Conservation (phyloP, 2,113 vertebrate genomes). For the Pseudopodoces humilis region DNA sequence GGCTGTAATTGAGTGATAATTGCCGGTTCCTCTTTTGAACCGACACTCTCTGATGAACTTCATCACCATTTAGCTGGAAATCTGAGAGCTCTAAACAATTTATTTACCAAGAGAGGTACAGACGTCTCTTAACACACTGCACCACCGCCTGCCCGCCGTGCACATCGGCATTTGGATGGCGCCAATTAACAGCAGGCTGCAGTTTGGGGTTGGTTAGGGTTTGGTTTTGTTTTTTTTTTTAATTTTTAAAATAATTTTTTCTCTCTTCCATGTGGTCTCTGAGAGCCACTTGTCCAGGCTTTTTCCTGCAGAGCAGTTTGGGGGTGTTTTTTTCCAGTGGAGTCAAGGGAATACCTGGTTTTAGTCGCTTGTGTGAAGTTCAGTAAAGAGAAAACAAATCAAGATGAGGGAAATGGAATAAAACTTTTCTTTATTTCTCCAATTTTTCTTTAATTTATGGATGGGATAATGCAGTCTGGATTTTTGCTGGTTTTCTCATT, state of each 20-base stretch:
- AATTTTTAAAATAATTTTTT: neutral
- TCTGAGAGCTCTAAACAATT: conserved; percentile 73
- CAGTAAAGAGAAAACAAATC: neutral
- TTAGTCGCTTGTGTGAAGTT: neutral
- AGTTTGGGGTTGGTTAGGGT: neutral
- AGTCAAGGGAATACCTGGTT: neutral
- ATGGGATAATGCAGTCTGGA: neutral
- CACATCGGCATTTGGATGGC: neutral
- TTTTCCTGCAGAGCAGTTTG: neutral
- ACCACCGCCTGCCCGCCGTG: neutral
- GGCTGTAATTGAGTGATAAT: conserved; percentile 69
- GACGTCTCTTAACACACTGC: conserved; percentile 49
- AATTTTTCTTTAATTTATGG: neutral
- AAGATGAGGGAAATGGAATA: neutral
- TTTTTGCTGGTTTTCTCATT: conserved; percentile 8
- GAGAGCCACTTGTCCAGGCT: neutral
- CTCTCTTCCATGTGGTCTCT: neutral
- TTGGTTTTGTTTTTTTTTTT: neutral
- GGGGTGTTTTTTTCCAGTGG: neutral
- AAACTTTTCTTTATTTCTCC: neutral
- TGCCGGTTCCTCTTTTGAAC: conserved; percentile 63
- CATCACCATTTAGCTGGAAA: conserved; percentile 70
- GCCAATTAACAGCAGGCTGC: conserved; percentile 23
- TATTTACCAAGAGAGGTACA: conserved; percentile 68
- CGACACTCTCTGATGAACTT: conserved; percentile 61